Evolutionary conservation across 1,140 invertebrate genomes (phyloP), one percentile per base, ranked within the genome.

Genomic region (Zaprionus ornatus): DNA sequence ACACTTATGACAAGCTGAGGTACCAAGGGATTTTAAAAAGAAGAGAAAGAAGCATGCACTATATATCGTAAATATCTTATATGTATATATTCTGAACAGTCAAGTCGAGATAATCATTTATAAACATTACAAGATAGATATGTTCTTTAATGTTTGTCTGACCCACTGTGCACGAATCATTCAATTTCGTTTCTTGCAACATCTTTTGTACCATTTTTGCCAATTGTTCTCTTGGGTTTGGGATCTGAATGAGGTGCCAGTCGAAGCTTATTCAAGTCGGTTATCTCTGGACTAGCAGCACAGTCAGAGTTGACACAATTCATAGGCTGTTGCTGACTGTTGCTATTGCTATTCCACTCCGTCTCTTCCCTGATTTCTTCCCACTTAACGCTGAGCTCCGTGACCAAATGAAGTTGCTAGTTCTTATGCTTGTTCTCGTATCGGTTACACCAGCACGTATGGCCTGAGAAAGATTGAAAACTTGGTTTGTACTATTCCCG

Each of bases 371-470:
- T 66, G 35, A 48, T 55, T 25, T 19, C 10, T 40, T 13, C 25
- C 52, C 55, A 67, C 55, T 50, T 55, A 27, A 21, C n/a, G 54
- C 27, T 82, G 55, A 86, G 82, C 75, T 78, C 62, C 74, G 40
- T 86, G 82, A 68, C 71, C 82, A 82, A 85, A 86, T 74, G 78
- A 68, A 77, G 64, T 61, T 67, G 63, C 10, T 17, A n/a, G 40
- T 45, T 45, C 35, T 37, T 37, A 12, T 37, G 35, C 35, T 45
- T 32, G 9, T 32, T 65, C 29, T 67, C 70, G 70, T 80, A 84
- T 80, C 77, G 81, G 64, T 83, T 84, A 77, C 81, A 84, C 42
- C 45, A 66, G 19, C 65, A 56, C 40, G 17, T 45, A 17, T 17
- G 40, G 7, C n/a, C 40, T 45, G 40, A 45, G 19, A 45, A 45